Evolutionary conservation across 2,797 vertebrate species (phyloP), one percentile per base, ranked within the genome.

Genomic region (Chloroceryle amazona): DNA sequence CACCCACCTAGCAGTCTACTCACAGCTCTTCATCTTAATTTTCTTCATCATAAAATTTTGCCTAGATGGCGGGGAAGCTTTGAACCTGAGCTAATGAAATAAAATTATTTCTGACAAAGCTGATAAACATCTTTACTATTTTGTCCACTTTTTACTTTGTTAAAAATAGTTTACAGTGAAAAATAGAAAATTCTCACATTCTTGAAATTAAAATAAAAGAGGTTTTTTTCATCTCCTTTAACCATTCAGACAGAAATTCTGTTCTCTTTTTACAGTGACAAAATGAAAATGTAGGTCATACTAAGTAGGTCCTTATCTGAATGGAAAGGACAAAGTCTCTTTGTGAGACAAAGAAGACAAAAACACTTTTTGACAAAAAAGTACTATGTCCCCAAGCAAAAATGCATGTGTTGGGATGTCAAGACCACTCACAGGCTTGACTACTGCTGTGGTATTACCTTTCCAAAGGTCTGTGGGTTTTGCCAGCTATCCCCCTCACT

Each of bases 211-310:
- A 90, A 78, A 82, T 63, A 86, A 78, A 81, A 26, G 13, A 52
- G 20, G 47, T 92, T 79, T 86, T 54, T 28, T 87, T 85, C 76
- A n/a, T 21, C 22, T 81, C 13, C 21, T 88, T 58, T 95, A 68
- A 41, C 54, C 16, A 6, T 66, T 72, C 65, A 58, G 57, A 83
- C 26, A 83, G 82, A 93, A 95, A 75, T 62, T 88, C 49, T 75
- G 7, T 47, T 81, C 73, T 87, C 12, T 87, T 72, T 93, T 90
- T 68, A 70, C 14, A 81, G 39, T 0, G 6, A 28, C 25, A 86
- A 86, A 90, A 87, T 70, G 29, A 92, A 93, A 90, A 93, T 60
- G 33, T 79, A 81, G 70, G 66, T 89, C 82, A 73, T 52, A 62
- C n/a, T 86, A 55, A 81, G 66, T 70, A 84, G 55, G 18, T 79